Evolutionary conservation across 2,113 vertebrate genomes (phyloP).

Genomic region (Monopterus albus): DNA sequence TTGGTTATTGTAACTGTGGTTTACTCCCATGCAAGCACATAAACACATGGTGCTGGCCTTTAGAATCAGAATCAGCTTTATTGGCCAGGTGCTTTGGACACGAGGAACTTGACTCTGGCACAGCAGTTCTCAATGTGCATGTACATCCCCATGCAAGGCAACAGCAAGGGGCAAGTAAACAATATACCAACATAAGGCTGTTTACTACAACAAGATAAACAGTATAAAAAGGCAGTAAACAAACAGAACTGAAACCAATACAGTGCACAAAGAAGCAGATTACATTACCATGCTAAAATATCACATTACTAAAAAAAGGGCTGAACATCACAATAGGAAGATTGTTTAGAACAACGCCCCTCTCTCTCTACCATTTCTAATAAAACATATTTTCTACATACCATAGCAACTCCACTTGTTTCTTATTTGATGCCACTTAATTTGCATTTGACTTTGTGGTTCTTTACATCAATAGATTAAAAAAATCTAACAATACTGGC

Average conservation of each 20-base stretch:
- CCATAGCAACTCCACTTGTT: neutral
- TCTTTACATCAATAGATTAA: conserved; percentile 28
- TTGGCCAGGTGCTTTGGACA: no score
- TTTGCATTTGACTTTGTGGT: conserved; percentile 50
- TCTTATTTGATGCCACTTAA: conserved; percentile 1
- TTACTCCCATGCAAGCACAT: no score
- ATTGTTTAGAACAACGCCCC: neutral
- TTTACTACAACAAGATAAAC: no score
- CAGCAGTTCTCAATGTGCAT: no score
- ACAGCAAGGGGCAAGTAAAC: no score
- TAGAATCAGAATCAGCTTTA: no score
- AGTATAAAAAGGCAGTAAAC: no score
- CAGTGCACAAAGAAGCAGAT: conserved; percentile 55
- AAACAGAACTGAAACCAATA: conserved; percentile 65
- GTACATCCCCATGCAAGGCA: no score
- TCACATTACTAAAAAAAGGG: conserved; percentile 33
- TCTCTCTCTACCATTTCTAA: conserved; percentile 34
- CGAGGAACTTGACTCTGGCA: no score
- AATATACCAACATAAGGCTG: no score
- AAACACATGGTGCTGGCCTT: conserved; percentile 58
- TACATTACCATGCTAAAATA: conserved; percentile 40
- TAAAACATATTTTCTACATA: neutral
- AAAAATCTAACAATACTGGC: conserved; percentile 16
- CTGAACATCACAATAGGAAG: conserved; percentile 1
- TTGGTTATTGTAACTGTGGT: no score